Evolutionary conservation across 2,113 vertebrate species (phyloP), one percentile per base, ranked within the genome.

Genomic region (Esox niger): DNA sequence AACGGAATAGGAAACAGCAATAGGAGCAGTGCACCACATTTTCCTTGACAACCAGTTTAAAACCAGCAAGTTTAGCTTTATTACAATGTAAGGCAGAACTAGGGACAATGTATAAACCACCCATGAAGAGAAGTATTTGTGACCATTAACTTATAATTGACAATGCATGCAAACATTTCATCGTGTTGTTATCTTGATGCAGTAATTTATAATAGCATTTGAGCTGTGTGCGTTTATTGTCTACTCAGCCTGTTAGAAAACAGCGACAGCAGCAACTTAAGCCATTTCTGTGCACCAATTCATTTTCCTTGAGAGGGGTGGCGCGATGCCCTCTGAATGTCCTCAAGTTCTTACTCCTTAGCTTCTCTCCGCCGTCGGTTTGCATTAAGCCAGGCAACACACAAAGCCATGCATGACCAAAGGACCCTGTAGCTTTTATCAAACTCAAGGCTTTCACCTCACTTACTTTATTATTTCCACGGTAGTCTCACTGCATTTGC

Each of bases 391-490:
- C 58, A 17, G n/a, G 25, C 6, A 3, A 59, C 65, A 71, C 35
- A 62, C 62, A 68, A 27, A 71, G 35, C 71, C 49, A 30, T 56
- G n/a, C 75, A 69, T 73, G 68, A 81, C 76, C 79, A 71, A 25
- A 21, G 67, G 80, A 83, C 64, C 75, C 69, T 70, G 58, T 62
- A 21, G 38, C 66, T 75, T 78, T 70, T 27, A 67, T 64, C 69
- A 66, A 68, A 60, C 73, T 71, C 63, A 23, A 60, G 64, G 71
- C 76, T 78, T 77, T 86, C 72, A 80, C 78, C 79, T 82, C 63
- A 71, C 70, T 78, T 66, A 69, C 71, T 71, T 82, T 73, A 81
- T 85, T 78, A 79, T 80, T 77, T 79, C 79, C 62, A 69, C 8
- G 29, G n/a, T 20, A 20, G 3, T 76, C 57, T 64, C 73, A 31